These are phyloP conservation scores for Capricornis sumatraensis DNA, from an alignment of 2,113 vertebrate genomes.

Conservation along the genomic window DNA sequence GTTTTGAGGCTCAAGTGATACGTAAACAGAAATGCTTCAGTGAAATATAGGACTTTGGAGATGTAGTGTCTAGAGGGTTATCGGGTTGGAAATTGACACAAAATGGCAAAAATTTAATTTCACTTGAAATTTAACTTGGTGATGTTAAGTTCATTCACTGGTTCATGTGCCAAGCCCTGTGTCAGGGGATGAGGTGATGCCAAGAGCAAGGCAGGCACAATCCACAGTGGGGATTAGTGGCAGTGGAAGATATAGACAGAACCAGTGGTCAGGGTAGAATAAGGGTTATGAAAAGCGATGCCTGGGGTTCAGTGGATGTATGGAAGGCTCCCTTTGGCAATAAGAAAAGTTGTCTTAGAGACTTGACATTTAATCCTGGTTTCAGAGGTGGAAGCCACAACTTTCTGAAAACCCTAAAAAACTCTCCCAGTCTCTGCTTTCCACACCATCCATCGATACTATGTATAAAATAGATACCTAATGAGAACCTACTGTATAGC, in stretches of 20 bases:
- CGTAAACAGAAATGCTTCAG: not conserved
- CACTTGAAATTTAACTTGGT: not conserved
- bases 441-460: not conserved
- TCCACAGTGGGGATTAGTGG: not conserved
- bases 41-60: not conserved
- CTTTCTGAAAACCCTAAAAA: not conserved
- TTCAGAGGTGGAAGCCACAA: not conserved
- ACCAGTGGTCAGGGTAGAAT: not conserved
- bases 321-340: not conserved
- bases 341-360: not conserved
- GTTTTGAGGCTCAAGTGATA: not conserved
- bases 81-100: not conserved
- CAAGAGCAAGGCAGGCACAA: not conserved
- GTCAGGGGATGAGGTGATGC: not conserved
- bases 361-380: not conserved
- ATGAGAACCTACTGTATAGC: not conserved
- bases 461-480: not conserved
- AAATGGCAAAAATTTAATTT: not conserved
- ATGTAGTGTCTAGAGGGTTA: not conserved
- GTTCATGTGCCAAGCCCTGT: not conserved
- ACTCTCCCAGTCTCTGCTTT: not conserved
- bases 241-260: not conserved
- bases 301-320: not conserved
- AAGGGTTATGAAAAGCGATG: not conserved
- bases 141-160: not conserved